These are phyloP conservation scores for Trypoxylus dichotomus DNA, from an alignment of 1,140 invertebrate genomes.

Conservation along the genomic window DNA sequence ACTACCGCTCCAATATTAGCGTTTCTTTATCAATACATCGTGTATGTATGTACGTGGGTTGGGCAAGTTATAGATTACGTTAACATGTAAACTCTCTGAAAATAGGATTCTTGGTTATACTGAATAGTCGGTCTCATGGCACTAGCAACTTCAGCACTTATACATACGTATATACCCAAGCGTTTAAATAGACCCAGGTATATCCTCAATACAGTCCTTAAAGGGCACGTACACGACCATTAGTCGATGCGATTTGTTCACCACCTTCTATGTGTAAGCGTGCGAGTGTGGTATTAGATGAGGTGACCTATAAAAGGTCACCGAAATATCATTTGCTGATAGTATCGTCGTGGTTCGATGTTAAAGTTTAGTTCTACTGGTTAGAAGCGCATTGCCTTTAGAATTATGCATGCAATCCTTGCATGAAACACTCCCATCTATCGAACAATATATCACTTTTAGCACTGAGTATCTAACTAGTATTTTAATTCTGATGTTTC, in stretches of 20 bases:
- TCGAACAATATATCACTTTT: background rate
- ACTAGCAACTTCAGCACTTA: background rate
- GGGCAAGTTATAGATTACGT: no score
- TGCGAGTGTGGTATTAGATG: slow-evolving; percentile 6
- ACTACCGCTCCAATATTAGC: no score
- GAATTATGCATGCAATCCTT: slow-evolving; percentile 7
- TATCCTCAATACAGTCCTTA: background rate
- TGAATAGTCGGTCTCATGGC: no score
- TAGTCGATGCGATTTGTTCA: background rate
- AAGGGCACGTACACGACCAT: background rate
- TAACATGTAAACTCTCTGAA: no score
- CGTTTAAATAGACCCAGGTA: slow-evolving; percentile 5
- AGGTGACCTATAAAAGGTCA: slow-evolving; percentile 1
- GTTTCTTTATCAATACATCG: no score
- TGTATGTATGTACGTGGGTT: no score
- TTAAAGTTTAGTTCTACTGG: background rate
- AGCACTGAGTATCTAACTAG: background rate
- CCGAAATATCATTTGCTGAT: slow-evolving; percentile 17
- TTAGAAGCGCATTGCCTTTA: background rate
- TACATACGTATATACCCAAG: background rate
- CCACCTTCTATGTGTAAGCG: slow-evolving; percentile 8
- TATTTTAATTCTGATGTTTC: background rate
- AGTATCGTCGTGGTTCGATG: slow-evolving; percentile 6
- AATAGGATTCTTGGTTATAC: no score
- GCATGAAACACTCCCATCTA: background rate